Evolutionary conservation across 2,888 invertebrate genomes (phyloP), one percentile per base, ranked within the genome.

Genomic region (Drosophila prolongata): DNA sequence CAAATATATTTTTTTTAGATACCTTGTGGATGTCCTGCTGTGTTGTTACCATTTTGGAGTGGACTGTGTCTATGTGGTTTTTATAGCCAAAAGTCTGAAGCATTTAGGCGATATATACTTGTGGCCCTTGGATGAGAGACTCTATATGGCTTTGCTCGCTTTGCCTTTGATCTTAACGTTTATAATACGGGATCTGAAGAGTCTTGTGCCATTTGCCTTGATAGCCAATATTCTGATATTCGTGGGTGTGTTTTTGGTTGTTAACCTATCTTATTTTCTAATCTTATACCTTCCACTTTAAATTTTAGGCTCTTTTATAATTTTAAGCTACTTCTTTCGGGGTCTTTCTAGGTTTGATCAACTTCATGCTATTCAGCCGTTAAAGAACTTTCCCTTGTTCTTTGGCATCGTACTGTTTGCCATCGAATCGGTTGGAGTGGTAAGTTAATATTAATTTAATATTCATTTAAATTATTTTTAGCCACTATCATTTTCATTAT

Each of bases 1-100:
- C 9, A 11, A 16, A 10, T 9, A n/a, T n/a, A n/a, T n/a, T n/a
- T n/a, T n/a, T n/a, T 8, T 37, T 93, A 96, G 96, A 62, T 94
- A 94, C 73, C 93, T 95, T 83, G 95, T 97, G 76, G 96, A 97
- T 90, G 92, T 94, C 86, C 96, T 96, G 91, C 93, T 97, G 49
- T 95, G 97, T 57, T 93, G 98, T 55, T 98, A 98, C 91, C 95
- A 99, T 91, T 94, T 98, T 84, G 99, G 99, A 6, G 98, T 99
- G 91, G 99, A 98, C 92, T 98, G 98, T 92, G 98, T 98, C 0
- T 99, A 99, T 93, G 95, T 98, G 57, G 96, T 98, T 10, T 99
- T 99, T 91, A 96, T 99, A 14, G 95, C 98, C 1, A 95, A 95
- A 76, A 98, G 96, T 91, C 86, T 97, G 0, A 94, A 96, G 89